Base-by-base conservation (phyloP, 1,140 invertebrate genomes). In the Odontomachus brunneus region DNA sequence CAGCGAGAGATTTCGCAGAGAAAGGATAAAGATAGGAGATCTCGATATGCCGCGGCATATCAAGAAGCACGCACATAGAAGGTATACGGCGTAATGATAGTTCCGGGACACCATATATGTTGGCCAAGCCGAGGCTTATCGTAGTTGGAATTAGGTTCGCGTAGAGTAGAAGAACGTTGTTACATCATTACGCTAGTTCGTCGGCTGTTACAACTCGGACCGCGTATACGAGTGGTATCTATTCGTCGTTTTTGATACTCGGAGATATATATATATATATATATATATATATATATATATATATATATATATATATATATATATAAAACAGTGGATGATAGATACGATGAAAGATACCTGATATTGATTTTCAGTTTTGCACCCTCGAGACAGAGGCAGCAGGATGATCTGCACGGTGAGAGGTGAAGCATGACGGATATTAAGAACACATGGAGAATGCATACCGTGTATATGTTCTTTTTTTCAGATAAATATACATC, bases 81-180 rank as follows among this genome's bases (percentile, higher is more conserved):
- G 38, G 9, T 44, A 44, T 15, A 51, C 17, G 33, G 66, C 59
- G 15, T 53, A 62, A 38, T 14, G 60, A 26, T 15, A 53, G 26
- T 76, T 76, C 29, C 26, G 49, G 60, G 44, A 55, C 74, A 76
- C 62, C 62, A 53, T n/a, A 29, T 76, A 67, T 12, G 19, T 66
- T 15, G 29, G 19, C 44, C 53, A 53, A 63, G 66, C 55, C 49
- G 17, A 26, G 63, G 66, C 84, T 86, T 87, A 87, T 83, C 86
- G 85, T 88, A 84, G 87, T 89, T 90, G 88, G 88, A 92, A 92
- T 92, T 92, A 92, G 90, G 82, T 88, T 83, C 85, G 80, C 88
- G 88, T 89, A 89, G 78, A 87, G 90, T 90, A 90, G 65, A 87
- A 87, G 80, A 83, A 76, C 73, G 89, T 90, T 86, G 91, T 87